Percentiles rank a stretch among this genome's conserved stretches.
Evolutionary conservation across 2,888 invertebrate species (phyloP).

Genomic region (Tiliacea citrago): DNA sequence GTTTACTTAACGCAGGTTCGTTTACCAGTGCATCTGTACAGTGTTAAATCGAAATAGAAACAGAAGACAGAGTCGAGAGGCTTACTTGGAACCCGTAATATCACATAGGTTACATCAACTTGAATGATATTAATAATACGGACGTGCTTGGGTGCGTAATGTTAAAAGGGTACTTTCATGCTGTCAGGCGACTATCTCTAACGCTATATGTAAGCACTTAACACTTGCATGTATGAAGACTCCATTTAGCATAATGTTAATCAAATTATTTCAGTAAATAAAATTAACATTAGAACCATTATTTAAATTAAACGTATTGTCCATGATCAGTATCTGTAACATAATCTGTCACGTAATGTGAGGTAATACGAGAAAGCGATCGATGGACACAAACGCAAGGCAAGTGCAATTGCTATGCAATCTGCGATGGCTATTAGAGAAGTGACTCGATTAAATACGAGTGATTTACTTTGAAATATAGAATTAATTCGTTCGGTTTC

Average conservation of each 20-base stretch:
- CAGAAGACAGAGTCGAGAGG: conserved; percentile 63
- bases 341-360: conserved; percentile 45
- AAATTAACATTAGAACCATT: conserved; percentile 14
- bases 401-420: conserved; percentile 64
- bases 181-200: conserved; percentile 5
- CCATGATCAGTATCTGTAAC: conserved; percentile 18
- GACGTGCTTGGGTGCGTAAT: neutral
- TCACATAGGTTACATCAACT: conserved; percentile 27
- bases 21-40: conserved; percentile 75
- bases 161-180: conserved; percentile 8
- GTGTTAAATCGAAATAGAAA: conserved; percentile 71
- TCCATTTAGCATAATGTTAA: neutral
- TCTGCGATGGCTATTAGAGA: conserved; percentile 61
- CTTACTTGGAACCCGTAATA: conserved; percentile 50
- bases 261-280: conserved; percentile 14
- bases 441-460: conserved; percentile 64
- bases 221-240: neutral
- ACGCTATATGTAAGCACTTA: neutral
- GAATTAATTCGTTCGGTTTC: conserved; percentile 34
- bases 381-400: conserved; percentile 68
- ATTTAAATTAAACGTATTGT: conserved; percentile 21
- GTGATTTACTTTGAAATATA: conserved; percentile 47
- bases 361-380: conserved; percentile 78
- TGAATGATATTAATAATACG: conserved; percentile 28
- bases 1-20: conserved; percentile 71